These are phyloP conservation scores for Zoanthus sociatus DNA, from an alignment of 92 coral and sea anemone genomes.

Conservation along the genomic window DNA sequence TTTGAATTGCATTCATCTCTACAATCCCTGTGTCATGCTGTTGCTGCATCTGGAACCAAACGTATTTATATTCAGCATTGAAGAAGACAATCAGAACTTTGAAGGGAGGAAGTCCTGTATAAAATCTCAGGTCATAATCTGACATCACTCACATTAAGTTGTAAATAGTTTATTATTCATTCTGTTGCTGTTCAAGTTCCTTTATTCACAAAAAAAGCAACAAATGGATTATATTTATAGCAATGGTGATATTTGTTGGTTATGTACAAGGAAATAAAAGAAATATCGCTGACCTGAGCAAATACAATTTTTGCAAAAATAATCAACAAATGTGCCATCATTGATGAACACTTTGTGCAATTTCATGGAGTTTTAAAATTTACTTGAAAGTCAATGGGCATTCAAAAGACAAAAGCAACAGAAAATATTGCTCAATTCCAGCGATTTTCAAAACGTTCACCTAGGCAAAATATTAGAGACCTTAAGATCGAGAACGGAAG, in stretches of 20 bases:
- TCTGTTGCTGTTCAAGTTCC: background rate
- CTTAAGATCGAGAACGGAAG: no score
- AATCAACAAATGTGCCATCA: background rate
- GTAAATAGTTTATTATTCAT: background rate
- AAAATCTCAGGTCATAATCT: no score
- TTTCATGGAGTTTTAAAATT: background rate
- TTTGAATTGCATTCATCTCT: no score
- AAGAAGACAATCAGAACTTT: no score
- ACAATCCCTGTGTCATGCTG: no score
- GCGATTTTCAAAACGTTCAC: background rate
- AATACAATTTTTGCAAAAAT: background rate
- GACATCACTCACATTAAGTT: no score
- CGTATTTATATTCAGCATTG: no score
- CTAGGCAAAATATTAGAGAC: background rate
- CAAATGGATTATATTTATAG: background rate
- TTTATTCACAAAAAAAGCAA: constrained; percentile 1
- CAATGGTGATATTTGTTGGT: background rate
- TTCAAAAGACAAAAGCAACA: background rate
- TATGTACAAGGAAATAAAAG: background rate
- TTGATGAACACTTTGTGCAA: background rate
- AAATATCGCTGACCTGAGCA: background rate
- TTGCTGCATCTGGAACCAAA: no score
- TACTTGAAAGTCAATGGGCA: background rate
- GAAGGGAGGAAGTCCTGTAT: no score
- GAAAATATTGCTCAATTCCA: background rate